Base-by-base conservation (phyloP, 2,113 vertebrate genomes). In the Ia io region DNA sequence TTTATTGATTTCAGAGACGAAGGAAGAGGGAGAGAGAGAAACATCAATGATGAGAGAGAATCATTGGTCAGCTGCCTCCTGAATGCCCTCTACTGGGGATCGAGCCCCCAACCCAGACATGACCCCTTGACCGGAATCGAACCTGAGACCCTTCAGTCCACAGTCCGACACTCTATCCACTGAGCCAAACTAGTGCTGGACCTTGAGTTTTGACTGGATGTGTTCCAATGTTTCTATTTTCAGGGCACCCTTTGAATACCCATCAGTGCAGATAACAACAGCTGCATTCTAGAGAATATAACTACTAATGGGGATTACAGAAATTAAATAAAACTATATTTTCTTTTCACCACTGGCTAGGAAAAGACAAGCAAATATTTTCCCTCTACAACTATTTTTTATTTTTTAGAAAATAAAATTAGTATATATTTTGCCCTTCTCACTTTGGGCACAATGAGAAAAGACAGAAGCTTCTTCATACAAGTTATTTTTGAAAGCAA, bases 341-440 rank as follows among this genome's bases (percentile, higher is more conserved):
- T 74, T 61, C 76, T 94, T 80, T 91, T 59, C 73, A 83, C 17
- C 18, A 44, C 76, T 76, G 35, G 5, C 30, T 92, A 91, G 70
- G 47, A 86, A 90, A 61, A 9, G 30, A 87, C 9, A 79, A 70
- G 70, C 40, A 79, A 87, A 86, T 90, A 49, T 30, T 51, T 67
- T 89, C 51, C 74, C 42, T 89, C 42, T 80, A n/a, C 6, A 97
- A 74, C 25, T 44, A 65, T n/a, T 65, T 77, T 59, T 78, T 69
- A 84, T 28, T 37, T 56, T 85, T 77, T 69, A 90, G 88, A 76
- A 92, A 96, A 96, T 42, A 44, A 84, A 92, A 87, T n/a, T 73
- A 53, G 18, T 56, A 91, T 47, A 70, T 51, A 42, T 49, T 70
- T 37, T 67, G 35, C 37, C 47, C 30, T 63, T 86, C 71, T 86